phyloP scores from a whole-genome alignment of 2,113 vertebrate species.

The Telmatochromis sp. region DNA sequence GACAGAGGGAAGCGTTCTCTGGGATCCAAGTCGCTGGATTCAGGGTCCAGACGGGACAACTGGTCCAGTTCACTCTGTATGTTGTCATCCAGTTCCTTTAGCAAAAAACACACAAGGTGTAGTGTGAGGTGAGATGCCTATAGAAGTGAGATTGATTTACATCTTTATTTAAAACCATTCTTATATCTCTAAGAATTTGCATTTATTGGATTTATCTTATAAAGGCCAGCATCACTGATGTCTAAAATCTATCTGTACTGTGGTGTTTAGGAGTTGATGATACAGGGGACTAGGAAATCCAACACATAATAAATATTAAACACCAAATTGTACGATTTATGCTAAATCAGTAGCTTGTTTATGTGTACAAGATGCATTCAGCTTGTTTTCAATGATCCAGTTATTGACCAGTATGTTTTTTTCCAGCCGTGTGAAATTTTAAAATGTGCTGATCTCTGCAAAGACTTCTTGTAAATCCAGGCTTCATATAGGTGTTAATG shows the following conservation, averaged over 20 bases:
- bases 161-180: not conserved
- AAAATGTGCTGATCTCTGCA: not conserved
- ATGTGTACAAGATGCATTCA: not conserved
- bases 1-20: constrained; percentile 69
- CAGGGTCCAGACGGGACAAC: constrained; percentile 69
- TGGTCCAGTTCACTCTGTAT: constrained; percentile 76
- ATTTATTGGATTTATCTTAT: not conserved
- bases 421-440: not conserved
- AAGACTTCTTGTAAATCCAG: not conserved
- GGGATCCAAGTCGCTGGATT: constrained; percentile 71
- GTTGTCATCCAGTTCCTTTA: constrained; percentile 69
- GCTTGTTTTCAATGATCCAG: fast-evolving
- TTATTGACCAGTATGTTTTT: not conserved
- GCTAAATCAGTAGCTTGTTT: not conserved
- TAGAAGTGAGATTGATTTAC: not conserved
- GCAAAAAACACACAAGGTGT: not conserved
- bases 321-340: fast-evolving
- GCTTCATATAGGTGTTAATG: fast-evolving
- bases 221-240: not conserved
- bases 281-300: not conserved
- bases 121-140: not conserved
- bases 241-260: not conserved
- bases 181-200: not conserved
- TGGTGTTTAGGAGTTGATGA: not conserved
- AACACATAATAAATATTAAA: not conserved